Percentiles rank a stretch among this genome's conserved stretches.
Conservation (phyloP, 2,113 vertebrate genomes). For the Neodontobutis hainanensis region DNA sequence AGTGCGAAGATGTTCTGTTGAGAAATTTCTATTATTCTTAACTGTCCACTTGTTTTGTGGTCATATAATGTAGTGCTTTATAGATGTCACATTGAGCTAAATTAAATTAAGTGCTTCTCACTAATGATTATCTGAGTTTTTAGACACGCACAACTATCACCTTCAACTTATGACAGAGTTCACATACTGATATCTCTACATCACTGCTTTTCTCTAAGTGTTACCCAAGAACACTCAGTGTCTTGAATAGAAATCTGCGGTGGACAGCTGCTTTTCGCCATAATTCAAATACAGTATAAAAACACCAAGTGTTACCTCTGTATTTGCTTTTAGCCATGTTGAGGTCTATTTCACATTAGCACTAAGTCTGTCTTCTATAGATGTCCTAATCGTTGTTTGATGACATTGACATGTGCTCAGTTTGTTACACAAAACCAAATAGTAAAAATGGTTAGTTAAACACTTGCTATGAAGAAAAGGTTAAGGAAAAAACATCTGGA, state of each 20-base stretch:
- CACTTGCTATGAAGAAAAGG: no score
- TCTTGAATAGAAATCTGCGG: background rate
- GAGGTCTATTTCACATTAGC: constrained; percentile 6
- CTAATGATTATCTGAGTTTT: background rate
- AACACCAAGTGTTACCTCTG: constrained; percentile 4
- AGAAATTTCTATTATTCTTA: constrained; percentile 33
- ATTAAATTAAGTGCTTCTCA: constrained; percentile 43
- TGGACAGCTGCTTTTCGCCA: constrained; percentile 5
- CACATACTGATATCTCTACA: constrained; percentile 60
- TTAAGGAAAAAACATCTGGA: no score
- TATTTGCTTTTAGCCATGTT: constrained; percentile 1
- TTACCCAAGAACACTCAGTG: background rate
- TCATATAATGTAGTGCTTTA: constrained; percentile 19
- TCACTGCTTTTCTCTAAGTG: background rate
- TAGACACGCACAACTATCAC: background rate
- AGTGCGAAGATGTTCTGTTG: constrained; percentile 43
- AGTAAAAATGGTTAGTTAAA: no score
- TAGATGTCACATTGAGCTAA: background rate
- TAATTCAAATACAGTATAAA: constrained; percentile 2
- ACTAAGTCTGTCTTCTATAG: background rate
- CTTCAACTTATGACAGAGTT: constrained; percentile 58
- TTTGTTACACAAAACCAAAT: background rate
- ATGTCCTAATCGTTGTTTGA: background rate
- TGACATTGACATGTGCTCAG: background rate
- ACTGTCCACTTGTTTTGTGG: constrained; percentile 13